phyloP scores from a whole-genome alignment of 2,888 invertebrate genomes.

The Vandiemenella viatica region DNA sequence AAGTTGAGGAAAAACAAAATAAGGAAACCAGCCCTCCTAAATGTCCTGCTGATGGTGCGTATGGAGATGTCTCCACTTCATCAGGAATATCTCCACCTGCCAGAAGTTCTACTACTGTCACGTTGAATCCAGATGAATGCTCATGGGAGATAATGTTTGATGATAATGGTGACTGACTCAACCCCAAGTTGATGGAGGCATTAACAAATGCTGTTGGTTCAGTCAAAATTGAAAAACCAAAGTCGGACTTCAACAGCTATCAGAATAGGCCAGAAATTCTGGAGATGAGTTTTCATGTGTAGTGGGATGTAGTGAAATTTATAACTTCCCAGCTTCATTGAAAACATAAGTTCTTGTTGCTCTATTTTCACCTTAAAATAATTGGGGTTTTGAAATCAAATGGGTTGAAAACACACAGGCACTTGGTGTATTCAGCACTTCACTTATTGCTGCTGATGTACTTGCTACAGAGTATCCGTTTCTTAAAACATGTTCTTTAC shows the following conservation, averaged over 20 bases:
- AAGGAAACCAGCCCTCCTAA: no score
- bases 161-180: constrained; percentile 67
- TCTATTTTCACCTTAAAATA: constrained; percentile 58
- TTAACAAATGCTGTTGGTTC: constrained; percentile 54
- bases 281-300: constrained; percentile 35
- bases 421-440: constrained; percentile 69
- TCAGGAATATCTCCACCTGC: no score
- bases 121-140: constrained; percentile 46
- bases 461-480: no score
- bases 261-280: constrained; percentile 16
- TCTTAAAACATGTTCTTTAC: no score
- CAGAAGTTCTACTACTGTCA: neutral
- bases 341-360: constrained; percentile 66
- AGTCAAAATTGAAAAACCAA: constrained; percentile 55
- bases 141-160: constrained; percentile 75
- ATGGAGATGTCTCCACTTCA: no score
- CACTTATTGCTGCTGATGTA: no score
- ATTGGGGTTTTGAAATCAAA: constrained; percentile 67
- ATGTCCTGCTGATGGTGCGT: no score
- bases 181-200: constrained; percentile 58
- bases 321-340: constrained; percentile 69
- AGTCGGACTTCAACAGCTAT: constrained; percentile 51
- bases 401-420: constrained; percentile 91
- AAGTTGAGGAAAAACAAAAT: no score
- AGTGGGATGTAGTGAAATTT: constrained; percentile 65